These are phyloP conservation scores for Brachyhypopomus gauderio DNA, from an alignment of 2,113 vertebrate species.

Conservation along the genomic window DNA sequence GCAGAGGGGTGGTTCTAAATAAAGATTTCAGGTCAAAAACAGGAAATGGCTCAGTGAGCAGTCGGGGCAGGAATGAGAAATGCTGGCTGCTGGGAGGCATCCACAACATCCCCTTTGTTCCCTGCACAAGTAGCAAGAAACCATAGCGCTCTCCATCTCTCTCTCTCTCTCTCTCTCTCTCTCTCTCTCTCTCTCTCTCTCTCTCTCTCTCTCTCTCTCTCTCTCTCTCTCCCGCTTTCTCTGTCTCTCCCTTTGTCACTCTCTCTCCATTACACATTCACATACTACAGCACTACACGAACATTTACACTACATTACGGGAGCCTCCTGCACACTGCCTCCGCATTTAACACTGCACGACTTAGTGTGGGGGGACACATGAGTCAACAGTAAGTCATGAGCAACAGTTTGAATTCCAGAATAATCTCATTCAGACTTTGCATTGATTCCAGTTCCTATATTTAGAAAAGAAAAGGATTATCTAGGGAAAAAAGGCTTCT, in stretches of 20 bases:
- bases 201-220: constrained; percentile 43
- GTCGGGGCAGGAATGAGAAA: constrained; percentile 87
- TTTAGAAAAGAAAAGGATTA: constrained; percentile 30
- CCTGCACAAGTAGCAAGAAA: constrained; percentile 44
- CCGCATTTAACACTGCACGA: constrained; percentile 35
- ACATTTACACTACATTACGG: constrained; percentile 33
- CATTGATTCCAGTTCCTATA: constrained; percentile 24
- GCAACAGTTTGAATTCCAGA: constrained; percentile 50
- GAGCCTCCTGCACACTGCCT: constrained; percentile 23
- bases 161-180: constrained; percentile 38
- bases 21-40: constrained; percentile 99
- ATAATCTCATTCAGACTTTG: constrained; percentile 35
- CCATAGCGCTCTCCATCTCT: constrained; percentile 41
- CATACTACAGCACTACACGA: constrained; percentile 31
- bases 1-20: constrained; percentile 97
- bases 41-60: constrained; percentile 99
- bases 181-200: no score
- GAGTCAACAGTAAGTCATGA: constrained; percentile 46
- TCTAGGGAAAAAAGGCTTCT: constrained; percentile 4
- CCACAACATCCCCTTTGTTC: constrained; percentile 79
- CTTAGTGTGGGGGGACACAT: constrained; percentile 47
- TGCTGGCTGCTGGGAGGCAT: constrained; percentile 84
- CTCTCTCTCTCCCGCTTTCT: constrained; percentile 14
- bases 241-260: constrained; percentile 37
- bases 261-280: not conserved